Conservation (phyloP, 2,113 vertebrate genomes). For the Prolemur simus region DNA sequence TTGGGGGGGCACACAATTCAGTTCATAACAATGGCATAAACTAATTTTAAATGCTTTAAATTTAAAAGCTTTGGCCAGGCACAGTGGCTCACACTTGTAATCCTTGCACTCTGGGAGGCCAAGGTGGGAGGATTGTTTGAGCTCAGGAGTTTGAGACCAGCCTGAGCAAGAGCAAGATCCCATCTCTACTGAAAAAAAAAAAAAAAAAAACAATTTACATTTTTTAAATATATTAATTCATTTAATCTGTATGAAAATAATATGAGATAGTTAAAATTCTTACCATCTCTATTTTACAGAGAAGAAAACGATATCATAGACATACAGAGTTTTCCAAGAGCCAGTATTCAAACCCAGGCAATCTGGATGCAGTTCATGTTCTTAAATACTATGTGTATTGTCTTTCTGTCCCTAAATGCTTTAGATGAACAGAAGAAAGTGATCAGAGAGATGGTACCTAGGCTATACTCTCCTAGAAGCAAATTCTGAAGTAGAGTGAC, state of each 20-base stretch:
- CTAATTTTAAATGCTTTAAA: no score
- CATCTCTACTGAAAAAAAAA: no score
- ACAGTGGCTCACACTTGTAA: no score
- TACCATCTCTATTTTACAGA: neutral
- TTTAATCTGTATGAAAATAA: neutral
- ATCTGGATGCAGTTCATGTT: neutral
- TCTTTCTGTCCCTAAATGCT: neutral
- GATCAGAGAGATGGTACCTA: neutral
- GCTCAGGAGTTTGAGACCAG: no score
- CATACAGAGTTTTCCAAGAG: neutral
- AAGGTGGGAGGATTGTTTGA: no score
- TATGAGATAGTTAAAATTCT: neutral
- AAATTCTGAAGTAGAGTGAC: neutral
- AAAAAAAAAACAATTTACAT: no score
- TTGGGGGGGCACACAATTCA: neutral
- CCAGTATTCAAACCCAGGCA: neutral
- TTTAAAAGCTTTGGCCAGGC: no score
- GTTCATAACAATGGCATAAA: neutral
- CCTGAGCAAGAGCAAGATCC: no score
- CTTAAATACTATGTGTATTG: neutral
- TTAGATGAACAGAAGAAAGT: neutral
- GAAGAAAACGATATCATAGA: neutral
- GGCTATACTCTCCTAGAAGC: neutral
- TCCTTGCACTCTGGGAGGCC: no score
- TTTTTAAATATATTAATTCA: neutral